These are phyloP conservation scores for Antheraea yamamai DNA, from an alignment of 2,888 invertebrate genomes.

Conservation along the genomic window DNA sequence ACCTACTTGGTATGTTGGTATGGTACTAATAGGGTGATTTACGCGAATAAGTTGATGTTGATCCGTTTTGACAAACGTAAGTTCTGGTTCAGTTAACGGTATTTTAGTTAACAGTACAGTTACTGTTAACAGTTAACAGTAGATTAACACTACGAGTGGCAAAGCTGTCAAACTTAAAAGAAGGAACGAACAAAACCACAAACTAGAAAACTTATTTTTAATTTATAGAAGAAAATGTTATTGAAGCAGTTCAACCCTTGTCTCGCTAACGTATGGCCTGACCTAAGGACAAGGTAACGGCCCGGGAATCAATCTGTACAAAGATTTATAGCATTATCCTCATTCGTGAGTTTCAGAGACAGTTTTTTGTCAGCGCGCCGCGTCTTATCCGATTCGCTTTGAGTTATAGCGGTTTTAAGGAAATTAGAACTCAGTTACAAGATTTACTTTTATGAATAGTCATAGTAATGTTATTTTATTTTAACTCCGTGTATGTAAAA, in stretches of 20 bases:
- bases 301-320: constrained; percentile 39
- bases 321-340: constrained; percentile 43
- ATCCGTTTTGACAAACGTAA: too few relatives aligned
- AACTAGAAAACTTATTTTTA: too few relatives aligned
- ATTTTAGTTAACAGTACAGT: too few relatives aligned
- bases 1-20: too few relatives aligned
- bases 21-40: too few relatives aligned
- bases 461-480: background rate
- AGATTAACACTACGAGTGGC: too few relatives aligned
- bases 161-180: too few relatives aligned
- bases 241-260: constrained; percentile 1
- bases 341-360: constrained; percentile 39
- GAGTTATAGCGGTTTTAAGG: constrained; percentile 20
- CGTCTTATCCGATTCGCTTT: constrained; percentile 25
- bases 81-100: too few relatives aligned
- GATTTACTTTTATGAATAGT: background rate
- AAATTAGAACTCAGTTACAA: constrained; percentile 16
- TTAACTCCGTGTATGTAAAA: too few relatives aligned
- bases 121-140: too few relatives aligned
- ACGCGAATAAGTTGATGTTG: too few relatives aligned
- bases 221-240: constrained; percentile 1
- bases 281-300: constrained; percentile 28
- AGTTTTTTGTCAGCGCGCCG: constrained; percentile 42
- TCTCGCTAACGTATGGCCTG: constrained; percentile 24
- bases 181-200: too few relatives aligned